Evolutionary conservation across 2,113 vertebrate genomes (phyloP).

Genomic region (Phoenicopterus ruber): DNA sequence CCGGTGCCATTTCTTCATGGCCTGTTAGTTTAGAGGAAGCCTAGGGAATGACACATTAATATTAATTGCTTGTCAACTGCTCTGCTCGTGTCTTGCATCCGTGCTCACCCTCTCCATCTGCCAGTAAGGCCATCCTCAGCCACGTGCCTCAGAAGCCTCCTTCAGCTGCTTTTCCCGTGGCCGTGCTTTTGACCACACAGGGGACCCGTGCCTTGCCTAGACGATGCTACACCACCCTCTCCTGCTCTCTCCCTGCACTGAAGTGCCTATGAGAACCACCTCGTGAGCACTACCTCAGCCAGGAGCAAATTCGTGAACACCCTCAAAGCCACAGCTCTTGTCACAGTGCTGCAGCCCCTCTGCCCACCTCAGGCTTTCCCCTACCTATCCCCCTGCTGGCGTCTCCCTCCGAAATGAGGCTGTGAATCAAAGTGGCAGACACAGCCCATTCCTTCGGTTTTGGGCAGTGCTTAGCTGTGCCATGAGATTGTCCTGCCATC

Average conservation of each 20-base stretch:
- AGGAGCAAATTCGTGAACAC: neutral
- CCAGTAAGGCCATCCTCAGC: neutral
- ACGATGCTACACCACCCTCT: neutral
- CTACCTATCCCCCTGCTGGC: neutral
- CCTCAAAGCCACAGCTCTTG: neutral
- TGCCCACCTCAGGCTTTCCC: neutral
- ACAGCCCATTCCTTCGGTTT: rapidly evolving
- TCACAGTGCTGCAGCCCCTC: neutral
- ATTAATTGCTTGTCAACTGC: neutral
- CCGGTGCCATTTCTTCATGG: neutral
- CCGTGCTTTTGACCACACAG: neutral
- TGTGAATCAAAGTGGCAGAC: neutral
- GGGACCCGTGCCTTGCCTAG: neutral
- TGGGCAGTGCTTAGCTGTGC: neutral
- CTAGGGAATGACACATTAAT: neutral
- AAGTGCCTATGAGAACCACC: neutral
- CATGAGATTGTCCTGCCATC: neutral
- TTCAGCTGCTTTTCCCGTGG: neutral
- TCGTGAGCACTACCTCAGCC: neutral
- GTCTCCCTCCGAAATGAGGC: neutral
- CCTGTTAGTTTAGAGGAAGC: neutral
- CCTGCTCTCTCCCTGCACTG: no score
- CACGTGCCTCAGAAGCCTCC: neutral
- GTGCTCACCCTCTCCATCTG: neutral
- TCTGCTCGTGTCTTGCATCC: neutral